phyloP scores from a whole-genome alignment of 2,888 invertebrate species.

The Stegophylla sp. region DNA sequence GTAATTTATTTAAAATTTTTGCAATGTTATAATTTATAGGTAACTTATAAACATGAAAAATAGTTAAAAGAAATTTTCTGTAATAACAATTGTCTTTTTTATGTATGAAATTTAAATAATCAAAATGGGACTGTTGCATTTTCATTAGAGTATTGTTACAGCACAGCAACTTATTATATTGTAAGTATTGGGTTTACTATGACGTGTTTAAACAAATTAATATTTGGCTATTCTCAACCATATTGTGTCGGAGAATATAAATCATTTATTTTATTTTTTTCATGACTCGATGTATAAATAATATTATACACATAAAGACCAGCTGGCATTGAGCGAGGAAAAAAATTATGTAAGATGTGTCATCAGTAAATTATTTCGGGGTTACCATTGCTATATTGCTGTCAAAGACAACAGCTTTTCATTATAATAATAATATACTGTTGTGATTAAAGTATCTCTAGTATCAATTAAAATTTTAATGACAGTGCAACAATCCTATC shows the following conservation, averaged over 20 bases:
- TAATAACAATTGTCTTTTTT: conserved; percentile 6
- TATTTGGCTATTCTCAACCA: not conserved
- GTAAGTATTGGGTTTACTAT: not conserved
- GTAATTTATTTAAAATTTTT: conserved; percentile 41
- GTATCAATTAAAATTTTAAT: not conserved
- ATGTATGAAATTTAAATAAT: conserved; percentile 37
- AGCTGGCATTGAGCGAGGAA: not conserved
- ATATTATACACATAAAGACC: not conserved
- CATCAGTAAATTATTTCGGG: conserved; percentile 10
- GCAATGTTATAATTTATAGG: no score
- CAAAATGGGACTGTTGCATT: conserved; percentile 29
- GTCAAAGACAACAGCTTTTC: not conserved
- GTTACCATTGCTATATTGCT: not conserved
- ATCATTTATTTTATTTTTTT: not conserved
- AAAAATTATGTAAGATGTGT: not conserved
- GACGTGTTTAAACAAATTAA: not conserved
- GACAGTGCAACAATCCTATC: not conserved
- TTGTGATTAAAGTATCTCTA: not conserved
- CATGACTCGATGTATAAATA: not conserved
- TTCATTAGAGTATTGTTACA: not conserved
- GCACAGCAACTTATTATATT: not conserved
- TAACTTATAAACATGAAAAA: not conserved
- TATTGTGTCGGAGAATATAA: no score
- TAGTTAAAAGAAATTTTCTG: conserved; percentile 3
- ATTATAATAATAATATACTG: not conserved